Evolutionary conservation across 2,113 vertebrate species (phyloP).

Genomic region (Hiodon alosoides): DNA sequence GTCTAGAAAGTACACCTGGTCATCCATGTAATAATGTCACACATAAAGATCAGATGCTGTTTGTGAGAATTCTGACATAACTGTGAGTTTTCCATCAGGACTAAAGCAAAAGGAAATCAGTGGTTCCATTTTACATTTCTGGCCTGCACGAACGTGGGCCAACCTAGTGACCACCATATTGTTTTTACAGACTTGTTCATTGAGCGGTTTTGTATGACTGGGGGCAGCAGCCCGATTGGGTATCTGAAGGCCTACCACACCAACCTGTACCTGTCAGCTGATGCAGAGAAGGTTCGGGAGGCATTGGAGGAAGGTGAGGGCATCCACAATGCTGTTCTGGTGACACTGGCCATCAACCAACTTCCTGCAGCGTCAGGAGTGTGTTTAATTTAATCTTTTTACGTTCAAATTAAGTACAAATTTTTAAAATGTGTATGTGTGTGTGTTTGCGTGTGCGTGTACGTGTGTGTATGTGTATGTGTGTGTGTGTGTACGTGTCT

Average conservation of each 20-base stretch:
- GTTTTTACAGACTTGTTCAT: slow-evolving; percentile 79
- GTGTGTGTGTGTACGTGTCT: not conserved
- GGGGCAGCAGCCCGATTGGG: slow-evolving; percentile 88
- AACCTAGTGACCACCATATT: slow-evolving; percentile 4
- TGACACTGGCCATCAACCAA: not conserved
- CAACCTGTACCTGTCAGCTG: slow-evolving; percentile 94
- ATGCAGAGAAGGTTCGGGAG: slow-evolving; percentile 86
- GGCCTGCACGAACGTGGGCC: not conserved
- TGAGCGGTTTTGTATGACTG: slow-evolving; percentile 97
- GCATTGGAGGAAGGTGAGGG: slow-evolving; percentile 87
- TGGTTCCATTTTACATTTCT: not conserved
- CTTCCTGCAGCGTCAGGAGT: not conserved
- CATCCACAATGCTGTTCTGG: not conserved
- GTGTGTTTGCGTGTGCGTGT: not conserved
- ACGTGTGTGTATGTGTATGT: not conserved
- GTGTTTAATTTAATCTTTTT: not conserved
- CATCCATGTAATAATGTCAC: too few species aligned
- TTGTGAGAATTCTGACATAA: too few species aligned
- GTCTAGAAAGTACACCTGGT: too few species aligned
- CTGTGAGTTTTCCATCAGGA: too few species aligned
- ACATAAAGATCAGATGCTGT: too few species aligned
- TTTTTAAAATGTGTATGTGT: too few species aligned
- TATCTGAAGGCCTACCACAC: slow-evolving; percentile 96
- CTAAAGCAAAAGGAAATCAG: too few species aligned
- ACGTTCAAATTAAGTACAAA: not conserved